A percentile compares a stretch with the other conserved stretches of the same genome.
phyloP scores from a whole-genome alignment of 2,113 vertebrate species.

The Alouatta palliata region DNA sequence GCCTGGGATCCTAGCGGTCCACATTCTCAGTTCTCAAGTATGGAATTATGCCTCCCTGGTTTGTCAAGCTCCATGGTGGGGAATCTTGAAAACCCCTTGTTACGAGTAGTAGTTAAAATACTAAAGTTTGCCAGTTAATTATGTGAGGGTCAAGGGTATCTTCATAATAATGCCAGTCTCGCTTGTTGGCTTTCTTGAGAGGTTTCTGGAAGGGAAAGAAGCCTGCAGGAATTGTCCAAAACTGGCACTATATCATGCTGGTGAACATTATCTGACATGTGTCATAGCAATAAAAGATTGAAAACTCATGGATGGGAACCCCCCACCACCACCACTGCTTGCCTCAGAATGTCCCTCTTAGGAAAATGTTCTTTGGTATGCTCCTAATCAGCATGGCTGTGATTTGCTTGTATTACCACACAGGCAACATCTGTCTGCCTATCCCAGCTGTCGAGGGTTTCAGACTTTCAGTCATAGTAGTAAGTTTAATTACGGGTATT shows the following conservation, averaged over 20 bases:
- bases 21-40: not conserved
- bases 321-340: too few species aligned
- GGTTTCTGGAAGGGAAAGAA: not conserved
- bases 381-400: not conserved
- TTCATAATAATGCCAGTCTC: not conserved
- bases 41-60: not conserved
- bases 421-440: not conserved
- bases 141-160: not conserved
- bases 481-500: not conserved
- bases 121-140: not conserved
- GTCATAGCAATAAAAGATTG: not conserved
- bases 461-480: not conserved
- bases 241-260: not conserved
- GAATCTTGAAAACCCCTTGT: not conserved
- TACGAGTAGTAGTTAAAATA: constrained; percentile 15
- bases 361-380: not conserved
- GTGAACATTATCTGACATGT: not conserved
- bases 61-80: not conserved
- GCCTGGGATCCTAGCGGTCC: not conserved
- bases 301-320: not conserved
- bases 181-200: not conserved
- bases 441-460: not conserved
- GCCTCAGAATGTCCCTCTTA: not conserved
- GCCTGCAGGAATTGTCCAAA: not conserved
- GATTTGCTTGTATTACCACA: not conserved